These are phyloP conservation scores for Apodemia duryi DNA, from an alignment of 2,888 invertebrate species.

Conservation along the genomic window DNA sequence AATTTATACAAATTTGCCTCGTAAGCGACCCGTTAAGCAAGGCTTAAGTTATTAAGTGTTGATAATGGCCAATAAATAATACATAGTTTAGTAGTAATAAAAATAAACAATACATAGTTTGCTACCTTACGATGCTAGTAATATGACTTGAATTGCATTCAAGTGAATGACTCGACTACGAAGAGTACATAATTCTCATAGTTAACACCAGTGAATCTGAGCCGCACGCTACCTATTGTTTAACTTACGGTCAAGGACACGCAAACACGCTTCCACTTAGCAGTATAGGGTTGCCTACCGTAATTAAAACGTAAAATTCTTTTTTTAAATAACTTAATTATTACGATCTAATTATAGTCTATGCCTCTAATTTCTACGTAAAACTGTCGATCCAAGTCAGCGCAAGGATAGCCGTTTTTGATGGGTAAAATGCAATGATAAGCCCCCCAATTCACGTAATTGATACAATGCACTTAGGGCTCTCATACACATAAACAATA, in stretches of 20 bases:
- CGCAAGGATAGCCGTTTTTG: too few species aligned
- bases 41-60: neutral
- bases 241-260: slow-evolving; percentile 33
- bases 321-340: neutral
- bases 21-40: neutral
- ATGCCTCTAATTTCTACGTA: too few species aligned
- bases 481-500: too few species aligned
- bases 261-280: slow-evolving; percentile 21
- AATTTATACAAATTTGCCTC: neutral
- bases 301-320: neutral
- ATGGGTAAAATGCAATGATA: too few species aligned
- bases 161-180: slow-evolving; percentile 14
- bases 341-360: too few species aligned
- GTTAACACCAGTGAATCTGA: slow-evolving; percentile 10
- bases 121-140: neutral
- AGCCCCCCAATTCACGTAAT: too few species aligned
- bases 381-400: too few species aligned
- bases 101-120: neutral
- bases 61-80: neutral
- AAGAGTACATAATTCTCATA: slow-evolving; percentile 19
- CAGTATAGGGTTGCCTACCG: neutral
- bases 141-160: slow-evolving; percentile 13
- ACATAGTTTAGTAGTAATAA: neutral
- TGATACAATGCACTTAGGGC: too few species aligned
- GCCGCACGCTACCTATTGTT: slow-evolving; percentile 19